Percentiles rank a stretch among this genome's conserved stretches.
phyloP scores from a whole-genome alignment of 64 coral and sea anemone genomes.

The Exaiptasia diaphana region DNA sequence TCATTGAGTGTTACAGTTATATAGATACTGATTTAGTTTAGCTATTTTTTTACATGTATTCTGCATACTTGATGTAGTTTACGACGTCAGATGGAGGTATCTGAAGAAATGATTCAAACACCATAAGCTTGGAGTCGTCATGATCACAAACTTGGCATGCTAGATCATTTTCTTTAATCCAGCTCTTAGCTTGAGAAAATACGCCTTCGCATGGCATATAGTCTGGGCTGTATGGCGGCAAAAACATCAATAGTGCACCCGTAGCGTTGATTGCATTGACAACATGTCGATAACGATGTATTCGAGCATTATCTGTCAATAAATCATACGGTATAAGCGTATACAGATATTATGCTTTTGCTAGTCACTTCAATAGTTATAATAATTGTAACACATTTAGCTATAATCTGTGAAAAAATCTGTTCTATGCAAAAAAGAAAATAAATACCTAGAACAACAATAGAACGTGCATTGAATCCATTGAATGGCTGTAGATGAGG shows the following conservation, averaged over 20 bases:
- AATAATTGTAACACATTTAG: no score
- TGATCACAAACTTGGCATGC: background rate
- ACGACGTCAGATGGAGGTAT: background rate
- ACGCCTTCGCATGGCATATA: constrained; percentile 6
- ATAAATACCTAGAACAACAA: constrained; percentile 46
- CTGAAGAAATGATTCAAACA: constrained; percentile 17
- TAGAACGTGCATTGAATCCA: constrained; percentile 32
- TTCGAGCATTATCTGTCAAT: constrained; percentile 17
- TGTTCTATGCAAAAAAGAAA: no score
- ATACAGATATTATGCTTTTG: background rate
- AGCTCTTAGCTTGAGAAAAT: constrained; percentile 11
- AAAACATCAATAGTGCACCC: constrained; percentile 3
- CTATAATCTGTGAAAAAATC: no score
- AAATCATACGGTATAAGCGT: background rate
- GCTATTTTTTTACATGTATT: background rate
- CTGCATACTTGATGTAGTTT: background rate
- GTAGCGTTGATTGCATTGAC: background rate
- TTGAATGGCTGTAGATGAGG: constrained; percentile 54
- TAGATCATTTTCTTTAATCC: constrained; percentile 19
- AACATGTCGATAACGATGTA: background rate
- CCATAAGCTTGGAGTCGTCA: constrained; percentile 1
- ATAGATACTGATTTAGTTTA: background rate
- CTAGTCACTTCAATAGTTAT: no score
- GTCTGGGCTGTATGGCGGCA: background rate
- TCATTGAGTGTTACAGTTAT: background rate